A percentile compares a stretch with the other conserved stretches of the same genome.
Conservation (phyloP, 2,888 invertebrate species). For the Drosophila niveifrons region DNA sequence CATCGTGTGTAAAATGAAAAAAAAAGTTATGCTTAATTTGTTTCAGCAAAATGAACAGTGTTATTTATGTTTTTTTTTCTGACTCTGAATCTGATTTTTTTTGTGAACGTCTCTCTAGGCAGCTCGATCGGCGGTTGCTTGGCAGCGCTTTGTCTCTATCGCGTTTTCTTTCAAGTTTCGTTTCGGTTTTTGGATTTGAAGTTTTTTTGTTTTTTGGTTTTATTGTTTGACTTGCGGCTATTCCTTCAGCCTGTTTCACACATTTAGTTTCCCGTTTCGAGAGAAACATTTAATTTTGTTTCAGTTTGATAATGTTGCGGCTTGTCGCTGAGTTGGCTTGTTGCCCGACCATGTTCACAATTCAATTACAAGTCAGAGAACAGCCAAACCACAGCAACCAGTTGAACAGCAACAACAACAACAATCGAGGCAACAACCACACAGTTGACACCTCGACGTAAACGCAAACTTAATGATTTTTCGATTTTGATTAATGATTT, state of each 20-base stretch:
- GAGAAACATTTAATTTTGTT: slow-evolving; percentile 62
- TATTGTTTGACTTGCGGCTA: slow-evolving; percentile 46
- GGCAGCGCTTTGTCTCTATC: slow-evolving; percentile 26
- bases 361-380: slow-evolving; percentile 74
- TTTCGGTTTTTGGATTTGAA: slow-evolving; percentile 44
- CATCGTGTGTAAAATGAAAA: slow-evolving; percentile 32
- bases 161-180: slow-evolving; percentile 49
- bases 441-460: slow-evolving; percentile 69
- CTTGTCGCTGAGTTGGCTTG: slow-evolving; percentile 22
- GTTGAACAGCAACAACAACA: slow-evolving; percentile 47
- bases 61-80: slow-evolving; percentile 2
- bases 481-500: slow-evolving; percentile 75
- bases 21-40: slow-evolving; percentile 71
- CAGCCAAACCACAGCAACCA: slow-evolving; percentile 51
- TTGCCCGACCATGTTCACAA: slow-evolving; percentile 66
- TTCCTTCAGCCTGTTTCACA: slow-evolving; percentile 63
- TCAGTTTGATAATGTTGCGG: slow-evolving; percentile 37
- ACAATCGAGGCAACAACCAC: slow-evolving; percentile 21
- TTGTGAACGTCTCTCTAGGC: slow-evolving; percentile 22
- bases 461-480: slow-evolving; percentile 70
- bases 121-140: slow-evolving; percentile 7
- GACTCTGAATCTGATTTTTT: too few relatives aligned
- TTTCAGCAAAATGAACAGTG: slow-evolving; percentile 51
- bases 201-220: background rate
- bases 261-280: slow-evolving; percentile 34